Conservation (phyloP, 2,888 invertebrate genomes). For the Melangyna quadrimaculata region DNA sequence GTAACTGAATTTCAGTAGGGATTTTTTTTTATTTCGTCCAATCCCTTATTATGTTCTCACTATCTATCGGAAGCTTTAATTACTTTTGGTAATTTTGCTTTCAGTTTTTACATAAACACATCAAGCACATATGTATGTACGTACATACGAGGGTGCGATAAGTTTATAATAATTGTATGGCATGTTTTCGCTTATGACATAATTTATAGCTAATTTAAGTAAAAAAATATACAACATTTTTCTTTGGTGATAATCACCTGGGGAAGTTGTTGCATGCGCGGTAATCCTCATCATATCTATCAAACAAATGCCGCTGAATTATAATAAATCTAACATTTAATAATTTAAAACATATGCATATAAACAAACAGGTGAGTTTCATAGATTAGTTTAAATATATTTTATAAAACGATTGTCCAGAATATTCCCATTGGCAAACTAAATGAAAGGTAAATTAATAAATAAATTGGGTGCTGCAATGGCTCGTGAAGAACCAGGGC, state of each 20-base stretch:
- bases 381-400: too few species aligned
- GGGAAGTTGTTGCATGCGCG: background rate
- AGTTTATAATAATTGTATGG: conserved; percentile 30
- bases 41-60: background rate
- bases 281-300: background rate
- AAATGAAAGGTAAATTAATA: too few species aligned
- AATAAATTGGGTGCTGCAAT: too few species aligned
- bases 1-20: background rate
- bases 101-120: background rate
- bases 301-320: background rate
- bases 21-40: background rate
- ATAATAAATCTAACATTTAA: background rate
- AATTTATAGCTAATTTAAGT: conserved; percentile 30
- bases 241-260: background rate
- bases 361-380: background rate
- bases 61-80: background rate
- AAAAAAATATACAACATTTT: background rate
- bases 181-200: conserved; percentile 39
- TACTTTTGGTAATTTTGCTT: conserved; percentile 16
- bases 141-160: conserved; percentile 19
- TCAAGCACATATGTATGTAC: too few species aligned
- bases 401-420: background rate
- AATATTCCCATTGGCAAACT: too few species aligned
- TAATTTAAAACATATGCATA: too few species aligned
- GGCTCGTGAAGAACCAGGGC: too few species aligned